Conservation (phyloP, 2,797 vertebrate species). For the Coreius guichenoti region DNA sequence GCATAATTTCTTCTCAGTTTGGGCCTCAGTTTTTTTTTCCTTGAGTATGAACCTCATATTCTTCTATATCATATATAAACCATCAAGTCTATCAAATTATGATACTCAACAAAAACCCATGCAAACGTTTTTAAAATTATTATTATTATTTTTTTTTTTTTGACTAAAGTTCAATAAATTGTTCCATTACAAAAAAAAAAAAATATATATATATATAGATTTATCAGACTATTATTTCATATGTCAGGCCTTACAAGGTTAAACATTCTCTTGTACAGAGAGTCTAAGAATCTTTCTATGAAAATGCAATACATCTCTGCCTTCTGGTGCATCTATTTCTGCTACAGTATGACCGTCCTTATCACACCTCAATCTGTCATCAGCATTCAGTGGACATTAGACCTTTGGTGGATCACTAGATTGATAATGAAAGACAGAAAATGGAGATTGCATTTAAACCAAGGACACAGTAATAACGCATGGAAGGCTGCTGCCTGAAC, state of each 20-base stretch:
- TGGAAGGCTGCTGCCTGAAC: constrained; percentile 5
- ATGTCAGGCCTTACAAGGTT: background rate
- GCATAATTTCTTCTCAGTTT: background rate
- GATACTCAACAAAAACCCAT: background rate
- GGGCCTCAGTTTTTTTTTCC: background rate
- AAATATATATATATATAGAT: too few relatives aligned
- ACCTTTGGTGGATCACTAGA: constrained; percentile 53
- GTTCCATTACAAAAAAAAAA: background rate
- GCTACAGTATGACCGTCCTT: background rate
- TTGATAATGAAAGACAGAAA: constrained; percentile 59
- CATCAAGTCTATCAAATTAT: background rate
- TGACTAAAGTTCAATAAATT: background rate
- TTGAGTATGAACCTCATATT: background rate
- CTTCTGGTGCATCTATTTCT: constrained; percentile 28
- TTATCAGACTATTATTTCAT: background rate
- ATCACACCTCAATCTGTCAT: constrained; percentile 41
- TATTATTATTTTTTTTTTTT: too few relatives aligned
- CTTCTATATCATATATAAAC: background rate
- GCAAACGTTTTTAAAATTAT: too few relatives aligned
- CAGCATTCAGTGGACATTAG: constrained; percentile 55
- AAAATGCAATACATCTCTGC: constrained; percentile 11
- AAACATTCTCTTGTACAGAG: background rate
- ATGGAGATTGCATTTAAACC: constrained; percentile 51
- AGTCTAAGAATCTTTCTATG: background rate
- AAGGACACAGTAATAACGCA: constrained; percentile 53